Conservation (phyloP, 1,140 invertebrate genomes). For the Brachionus angularis region DNA sequence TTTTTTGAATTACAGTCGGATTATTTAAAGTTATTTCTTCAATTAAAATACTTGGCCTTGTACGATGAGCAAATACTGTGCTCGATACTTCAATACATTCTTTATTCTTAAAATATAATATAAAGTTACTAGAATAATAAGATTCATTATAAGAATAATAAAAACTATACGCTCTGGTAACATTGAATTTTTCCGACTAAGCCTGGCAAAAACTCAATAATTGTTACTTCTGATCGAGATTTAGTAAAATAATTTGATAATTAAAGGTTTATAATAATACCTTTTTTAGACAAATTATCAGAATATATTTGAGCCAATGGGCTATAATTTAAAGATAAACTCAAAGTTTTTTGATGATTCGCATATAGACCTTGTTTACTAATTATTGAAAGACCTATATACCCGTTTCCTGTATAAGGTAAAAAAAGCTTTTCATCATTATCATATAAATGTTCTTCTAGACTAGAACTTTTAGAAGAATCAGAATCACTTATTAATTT, state of each 20-base stretch:
- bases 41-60: constrained; percentile 70
- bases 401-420: constrained; percentile 63
- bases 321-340: constrained; percentile 68
- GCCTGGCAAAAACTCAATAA: constrained; percentile 63
- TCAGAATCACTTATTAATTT: not conserved
- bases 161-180: constrained; percentile 42
- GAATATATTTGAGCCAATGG: constrained; percentile 66
- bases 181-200: constrained; percentile 65
- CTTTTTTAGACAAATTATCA: constrained; percentile 62
- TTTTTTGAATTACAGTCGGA: constrained; percentile 59
- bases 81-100: constrained; percentile 67
- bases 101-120: constrained; percentile 59
- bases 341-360: constrained; percentile 66
- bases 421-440: constrained; percentile 22
- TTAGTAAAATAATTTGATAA: constrained; percentile 39
- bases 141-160: not conserved
- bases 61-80: constrained; percentile 73
- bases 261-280: constrained; percentile 53
- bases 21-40: constrained; percentile 75
- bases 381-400: constrained; percentile 66
- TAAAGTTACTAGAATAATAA: constrained; percentile 2
- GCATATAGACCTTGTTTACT: constrained; percentile 64
- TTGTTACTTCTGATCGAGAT: constrained; percentile 50
- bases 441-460: not conserved
- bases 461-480: not conserved